Evolutionary conservation across 1,140 invertebrate genomes (phyloP).

Genomic region (Magallana gigas): DNA sequence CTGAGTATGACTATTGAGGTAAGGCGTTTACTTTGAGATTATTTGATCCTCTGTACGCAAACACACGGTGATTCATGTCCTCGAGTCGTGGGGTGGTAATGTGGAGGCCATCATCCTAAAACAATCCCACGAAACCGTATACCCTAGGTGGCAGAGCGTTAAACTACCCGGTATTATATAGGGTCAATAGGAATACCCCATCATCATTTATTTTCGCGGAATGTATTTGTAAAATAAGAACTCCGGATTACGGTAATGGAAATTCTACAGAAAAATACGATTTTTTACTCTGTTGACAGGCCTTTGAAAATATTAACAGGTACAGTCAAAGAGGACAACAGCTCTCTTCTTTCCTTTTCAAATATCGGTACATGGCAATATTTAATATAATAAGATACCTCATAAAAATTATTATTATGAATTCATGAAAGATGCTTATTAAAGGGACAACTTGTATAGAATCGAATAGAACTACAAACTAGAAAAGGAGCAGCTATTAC

Average conservation of each 20-base stretch:
- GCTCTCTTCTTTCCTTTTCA: no score
- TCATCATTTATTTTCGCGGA: background rate
- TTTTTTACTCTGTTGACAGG: no score
- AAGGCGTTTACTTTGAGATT: background rate
- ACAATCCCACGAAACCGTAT: background rate
- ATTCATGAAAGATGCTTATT: no score
- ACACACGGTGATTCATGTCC: background rate
- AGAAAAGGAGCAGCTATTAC: no score
- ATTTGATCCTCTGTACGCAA: background rate
- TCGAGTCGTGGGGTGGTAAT: background rate
- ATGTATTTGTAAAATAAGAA: slow-evolving; percentile 31
- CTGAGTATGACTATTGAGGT: background rate
- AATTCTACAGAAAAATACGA: no score
- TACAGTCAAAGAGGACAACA: no score
- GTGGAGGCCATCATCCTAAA: slow-evolving; percentile 6
- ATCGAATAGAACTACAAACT: no score
- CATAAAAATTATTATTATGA: no score
- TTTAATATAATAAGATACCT: no score
- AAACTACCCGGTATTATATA: background rate
- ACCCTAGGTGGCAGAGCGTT: slow-evolving; percentile 6
- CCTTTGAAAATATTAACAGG: no score
- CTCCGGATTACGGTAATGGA: background rate
- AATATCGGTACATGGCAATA: no score
- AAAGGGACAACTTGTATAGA: no score
- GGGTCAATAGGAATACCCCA: background rate